phyloP scores from a whole-genome alignment of 2,113 vertebrate species.

The Pomatorhinus ruficollis region DNA sequence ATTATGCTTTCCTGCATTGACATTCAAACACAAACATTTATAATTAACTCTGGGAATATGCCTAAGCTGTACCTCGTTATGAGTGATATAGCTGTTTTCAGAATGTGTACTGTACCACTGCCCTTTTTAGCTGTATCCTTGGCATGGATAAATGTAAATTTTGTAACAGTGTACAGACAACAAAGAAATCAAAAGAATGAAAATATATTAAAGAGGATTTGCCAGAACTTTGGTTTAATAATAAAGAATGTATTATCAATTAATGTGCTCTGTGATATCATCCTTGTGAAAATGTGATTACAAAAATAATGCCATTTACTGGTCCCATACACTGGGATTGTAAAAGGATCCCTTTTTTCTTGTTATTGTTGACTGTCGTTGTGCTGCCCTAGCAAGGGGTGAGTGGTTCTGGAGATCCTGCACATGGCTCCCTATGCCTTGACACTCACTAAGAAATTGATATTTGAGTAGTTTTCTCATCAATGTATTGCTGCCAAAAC shows the following conservation, averaged over 20 bases:
- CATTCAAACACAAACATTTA: constrained; percentile 56
- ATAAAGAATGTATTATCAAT: not conserved
- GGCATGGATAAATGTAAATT: not conserved
- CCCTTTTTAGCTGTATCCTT: constrained; percentile 26
- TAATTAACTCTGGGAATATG: constrained; percentile 52
- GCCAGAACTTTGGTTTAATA: not conserved
- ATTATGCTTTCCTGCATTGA: constrained; percentile 61
- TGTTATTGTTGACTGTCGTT: not conserved
- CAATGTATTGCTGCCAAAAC: not conserved
- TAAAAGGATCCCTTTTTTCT: not conserved
- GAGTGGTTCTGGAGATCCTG: not conserved
- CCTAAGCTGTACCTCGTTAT: constrained; percentile 32
- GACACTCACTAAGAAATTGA: not conserved
- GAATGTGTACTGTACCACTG: constrained; percentile 7
- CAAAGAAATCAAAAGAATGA: not conserved
- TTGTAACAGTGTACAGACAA: not conserved
- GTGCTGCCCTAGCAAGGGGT: not conserved
- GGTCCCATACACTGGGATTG: not conserved
- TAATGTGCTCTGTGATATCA: not conserved
- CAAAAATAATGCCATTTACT: not conserved
- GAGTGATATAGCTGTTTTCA: constrained; percentile 55
- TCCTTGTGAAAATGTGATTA: not conserved
- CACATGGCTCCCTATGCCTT: not conserved
- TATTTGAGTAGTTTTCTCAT: not conserved
- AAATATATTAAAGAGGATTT: not conserved